Base-by-base conservation (phyloP, 2,113 vertebrate species). In the Paramormyrops kingsleyae region DNA sequence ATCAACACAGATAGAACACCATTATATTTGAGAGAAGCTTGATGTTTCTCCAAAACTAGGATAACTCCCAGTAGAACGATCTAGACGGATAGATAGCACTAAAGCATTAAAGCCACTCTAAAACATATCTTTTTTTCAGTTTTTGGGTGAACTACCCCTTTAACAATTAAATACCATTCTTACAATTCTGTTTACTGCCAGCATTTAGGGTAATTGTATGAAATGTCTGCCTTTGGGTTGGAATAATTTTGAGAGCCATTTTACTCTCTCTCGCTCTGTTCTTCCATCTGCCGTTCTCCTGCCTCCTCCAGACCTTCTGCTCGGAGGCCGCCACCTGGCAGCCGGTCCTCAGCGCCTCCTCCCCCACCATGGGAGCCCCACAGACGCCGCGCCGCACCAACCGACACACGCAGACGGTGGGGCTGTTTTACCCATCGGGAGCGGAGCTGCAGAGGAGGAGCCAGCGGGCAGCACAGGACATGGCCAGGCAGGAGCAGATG, bases 401-500 rank as follows among this genome's bases (percentile, higher is more conserved):
- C 15, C 92, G 87, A 66, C 93, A 94, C 92, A 99, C 98, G 0
- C 98, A 99, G 94, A 99, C 98, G 0, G 77, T 94, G 5, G 98
- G 98, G 83, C 95, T 99, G 52, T 98, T 97, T 94, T 99, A 97
- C 93, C 98, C 97, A 87, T 98, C 97, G 74, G 92, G 95, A 93
- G 96, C 94, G 85, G 91, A 94, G 10, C 90, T 99, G 83, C 95
- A 97, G 62, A 97, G 91, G 90, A 96, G 94, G 91, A 93, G 94
- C 44, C 94, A 96, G 87, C 95, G 97, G 90, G 90, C 93, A 53
- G 91, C 89, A 74, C 93, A 92, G 66, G 94, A 96, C 83, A 94
- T 94, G 89, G 94, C 95, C 93, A 96, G 93, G 87, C 92, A 95
- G 91, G 95, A 96, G 91, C 93, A 93, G 70, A 95, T 92, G 94